phyloP scores from a whole-genome alignment of 2,113 vertebrate genomes.

The Nothocercus julius region DNA sequence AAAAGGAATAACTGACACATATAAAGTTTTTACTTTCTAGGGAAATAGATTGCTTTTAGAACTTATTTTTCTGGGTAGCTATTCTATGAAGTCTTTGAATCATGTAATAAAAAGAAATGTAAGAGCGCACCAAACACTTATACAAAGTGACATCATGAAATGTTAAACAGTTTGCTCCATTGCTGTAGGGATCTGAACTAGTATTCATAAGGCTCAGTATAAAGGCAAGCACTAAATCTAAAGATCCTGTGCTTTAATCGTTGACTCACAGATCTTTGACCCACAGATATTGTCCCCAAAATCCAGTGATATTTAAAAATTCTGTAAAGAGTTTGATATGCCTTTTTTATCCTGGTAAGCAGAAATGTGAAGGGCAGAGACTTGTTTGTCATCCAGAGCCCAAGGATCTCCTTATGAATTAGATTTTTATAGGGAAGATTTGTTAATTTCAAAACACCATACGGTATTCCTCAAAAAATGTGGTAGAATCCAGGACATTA shows the following conservation, averaged over 20 bases:
- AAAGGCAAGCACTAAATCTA: background rate
- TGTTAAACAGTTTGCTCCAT: background rate
- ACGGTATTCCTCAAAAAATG: background rate
- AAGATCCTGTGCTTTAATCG: background rate
- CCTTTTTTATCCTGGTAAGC: background rate
- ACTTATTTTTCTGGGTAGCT: background rate
- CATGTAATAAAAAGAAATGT: background rate
- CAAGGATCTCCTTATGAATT: fast-evolving
- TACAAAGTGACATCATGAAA: background rate
- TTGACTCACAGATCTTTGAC: background rate
- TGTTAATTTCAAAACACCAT: background rate
- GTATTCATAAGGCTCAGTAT: background rate
- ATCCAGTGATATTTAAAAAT: background rate
- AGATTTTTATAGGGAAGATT: background rate
- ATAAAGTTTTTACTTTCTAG: background rate
- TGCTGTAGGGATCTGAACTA: background rate
- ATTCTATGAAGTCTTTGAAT: background rate
- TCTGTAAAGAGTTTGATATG: background rate
- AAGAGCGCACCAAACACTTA: background rate
- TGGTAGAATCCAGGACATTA: background rate
- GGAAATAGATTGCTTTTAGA: background rate
- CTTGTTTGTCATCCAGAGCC: background rate
- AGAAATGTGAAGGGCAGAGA: background rate
- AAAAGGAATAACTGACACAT: background rate
- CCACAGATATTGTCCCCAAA: background rate